Evolutionary conservation across 2,888 invertebrate genomes (phyloP), one percentile per base, ranked within the genome.

Genomic region (Ennomos quercinarius): DNA sequence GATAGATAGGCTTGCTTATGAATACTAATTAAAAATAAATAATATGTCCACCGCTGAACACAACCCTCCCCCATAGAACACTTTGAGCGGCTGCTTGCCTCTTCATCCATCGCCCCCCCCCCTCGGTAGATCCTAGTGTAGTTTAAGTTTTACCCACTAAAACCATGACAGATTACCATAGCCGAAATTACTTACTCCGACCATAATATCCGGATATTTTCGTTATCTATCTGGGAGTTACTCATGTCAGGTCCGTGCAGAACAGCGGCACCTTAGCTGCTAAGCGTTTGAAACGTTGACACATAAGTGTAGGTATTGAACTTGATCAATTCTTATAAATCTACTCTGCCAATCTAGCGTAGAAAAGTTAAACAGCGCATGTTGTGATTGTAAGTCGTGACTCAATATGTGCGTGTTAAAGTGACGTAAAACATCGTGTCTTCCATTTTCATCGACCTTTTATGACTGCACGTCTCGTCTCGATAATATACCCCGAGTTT

Each of bases 361-460:
- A 37, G 43, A 66, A 68, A 57, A 66, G 48, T 46, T 47, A n/a
- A 17, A 42, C 55, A 9, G 38, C 27, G 43, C 58, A 45, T 39
- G 17, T 53, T 35, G 17, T 48, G 35, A 58, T 46, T 37, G 27
- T 36, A 40, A 50, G 61, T 64, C 62, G 62, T 67, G 65, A 69
- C 64, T 67, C 63, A 64, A 55, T 56, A 54, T 51, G 52, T 61
- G 58, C 65, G 63, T 61, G 63, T 63, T 47, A 47, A 44, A 27
- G 47, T 68, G 63, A 68, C 64, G 64, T 63, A 63, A 65, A 48
- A 37, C 45, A 54, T 56, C 52, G 61, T 60, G 63, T 67, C 63
- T 65, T 69, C 62, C 60, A 65, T 69, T 64, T 69, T 56, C 65
- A 69, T 67, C 64, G 59, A 61, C 57, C 59, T 61, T 54, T 62